phyloP scores from a whole-genome alignment of 2,888 invertebrate genomes.

The Apodemia hepburni region DNA sequence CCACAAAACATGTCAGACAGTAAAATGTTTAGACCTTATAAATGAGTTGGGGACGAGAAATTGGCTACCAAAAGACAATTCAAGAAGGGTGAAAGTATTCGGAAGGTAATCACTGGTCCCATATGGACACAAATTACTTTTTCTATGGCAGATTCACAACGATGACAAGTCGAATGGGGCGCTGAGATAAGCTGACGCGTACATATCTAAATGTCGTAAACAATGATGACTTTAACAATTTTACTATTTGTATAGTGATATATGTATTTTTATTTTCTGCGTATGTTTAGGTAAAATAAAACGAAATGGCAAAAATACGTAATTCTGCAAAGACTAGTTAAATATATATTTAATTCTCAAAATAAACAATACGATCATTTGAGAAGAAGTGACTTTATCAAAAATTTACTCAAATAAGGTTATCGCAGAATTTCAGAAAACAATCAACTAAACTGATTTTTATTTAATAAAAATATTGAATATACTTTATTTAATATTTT shows the following conservation, averaged over 20 bases:
- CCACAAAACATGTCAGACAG: slow-evolving; percentile 36
- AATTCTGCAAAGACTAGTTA: too few relatives aligned
- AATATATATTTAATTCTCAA: too few relatives aligned
- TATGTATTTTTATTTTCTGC: background rate
- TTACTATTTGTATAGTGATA: background rate
- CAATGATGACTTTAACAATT: slow-evolving; percentile 26
- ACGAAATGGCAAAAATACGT: too few relatives aligned
- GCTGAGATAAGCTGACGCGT: slow-evolving; percentile 33
- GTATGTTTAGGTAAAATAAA: background rate
- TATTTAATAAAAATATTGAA: too few relatives aligned
- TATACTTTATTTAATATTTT: too few relatives aligned
- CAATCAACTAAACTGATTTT: too few relatives aligned
- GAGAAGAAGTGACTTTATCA: too few relatives aligned
- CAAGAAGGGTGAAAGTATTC: slow-evolving; percentile 60
- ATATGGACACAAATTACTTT: slow-evolving; percentile 79
- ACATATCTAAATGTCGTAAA: slow-evolving; percentile 38
- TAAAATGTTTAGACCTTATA: slow-evolving; percentile 61
- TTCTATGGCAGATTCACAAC: slow-evolving; percentile 61
- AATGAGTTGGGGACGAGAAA: slow-evolving; percentile 50
- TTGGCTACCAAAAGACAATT: slow-evolving; percentile 65
- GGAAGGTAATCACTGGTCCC: slow-evolving; percentile 75
- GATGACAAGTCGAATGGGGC: slow-evolving; percentile 71
- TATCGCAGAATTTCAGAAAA: too few relatives aligned
- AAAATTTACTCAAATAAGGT: too few relatives aligned
- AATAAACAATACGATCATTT: too few relatives aligned